Conservation (phyloP, 2,113 vertebrate genomes). For the Peromyscus maniculatus region DNA sequence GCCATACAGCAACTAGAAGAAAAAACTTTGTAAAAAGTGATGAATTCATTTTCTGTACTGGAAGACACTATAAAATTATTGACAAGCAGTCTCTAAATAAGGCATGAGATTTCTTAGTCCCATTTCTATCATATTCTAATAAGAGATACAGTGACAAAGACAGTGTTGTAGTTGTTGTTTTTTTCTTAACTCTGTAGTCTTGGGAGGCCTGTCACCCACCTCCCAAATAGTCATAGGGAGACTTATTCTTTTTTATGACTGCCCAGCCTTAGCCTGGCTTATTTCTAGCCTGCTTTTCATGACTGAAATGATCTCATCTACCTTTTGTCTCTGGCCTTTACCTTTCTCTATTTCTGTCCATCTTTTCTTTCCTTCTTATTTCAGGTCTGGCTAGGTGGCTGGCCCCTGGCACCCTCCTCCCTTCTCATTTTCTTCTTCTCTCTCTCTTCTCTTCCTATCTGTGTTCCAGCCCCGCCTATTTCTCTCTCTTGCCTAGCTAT, state of each 20-base stretch:
- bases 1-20: neutral
- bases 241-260: neutral
- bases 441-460: neutral
- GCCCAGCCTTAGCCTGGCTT: neutral
- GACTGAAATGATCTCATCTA: neutral
- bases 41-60: neutral
- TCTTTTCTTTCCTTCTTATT: neutral
- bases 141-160: neutral
- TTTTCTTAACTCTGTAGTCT: neutral
- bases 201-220: neutral
- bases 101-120: neutral
- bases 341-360: neutral
- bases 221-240: neutral
- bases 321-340: neutral
- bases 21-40: neutral
- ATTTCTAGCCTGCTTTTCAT: neutral
- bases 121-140: slow-evolving; percentile 30
- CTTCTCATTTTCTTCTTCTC: neutral
- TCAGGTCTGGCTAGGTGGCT: neutral
- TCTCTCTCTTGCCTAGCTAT: neutral
- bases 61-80: neutral
- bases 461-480: neutral
- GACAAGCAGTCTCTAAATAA: neutral
- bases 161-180: neutral
- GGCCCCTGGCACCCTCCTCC: neutral